Evolutionary conservation across 2,888 invertebrate species (phyloP).

Genomic region (Drosophila helvetica): DNA sequence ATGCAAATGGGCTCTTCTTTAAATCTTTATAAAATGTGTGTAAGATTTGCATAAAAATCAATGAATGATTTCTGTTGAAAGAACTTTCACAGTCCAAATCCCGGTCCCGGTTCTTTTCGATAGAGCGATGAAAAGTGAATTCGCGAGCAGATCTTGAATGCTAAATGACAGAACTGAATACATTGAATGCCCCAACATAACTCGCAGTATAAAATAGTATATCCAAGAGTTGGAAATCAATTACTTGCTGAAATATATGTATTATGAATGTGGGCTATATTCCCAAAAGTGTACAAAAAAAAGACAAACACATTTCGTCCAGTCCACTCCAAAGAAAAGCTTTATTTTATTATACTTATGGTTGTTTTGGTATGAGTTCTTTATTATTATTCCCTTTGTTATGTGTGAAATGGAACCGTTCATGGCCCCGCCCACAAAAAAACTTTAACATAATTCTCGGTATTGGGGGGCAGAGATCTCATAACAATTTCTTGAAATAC

Average conservation of each 20-base stretch:
- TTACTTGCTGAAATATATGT: no score
- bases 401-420: constrained; percentile 15
- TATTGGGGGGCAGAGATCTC: constrained; percentile 23
- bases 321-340: not conserved
- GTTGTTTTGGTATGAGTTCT: constrained; percentile 33
- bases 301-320: not conserved
- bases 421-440: constrained; percentile 24
- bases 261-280: no score
- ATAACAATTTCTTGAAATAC: constrained; percentile 42
- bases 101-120: constrained; percentile 2
- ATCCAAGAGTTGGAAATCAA: no score
- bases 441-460: constrained; percentile 28
- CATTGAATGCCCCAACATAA: not conserved
- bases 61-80: constrained; percentile 26
- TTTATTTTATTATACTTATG: not conserved
- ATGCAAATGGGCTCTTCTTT: constrained; percentile 36
- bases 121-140: constrained; percentile 40
- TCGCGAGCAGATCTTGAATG: not conserved
- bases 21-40: constrained; percentile 24
- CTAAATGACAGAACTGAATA: not conserved
- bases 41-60: constrained; percentile 41
- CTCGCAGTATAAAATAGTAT: not conserved
- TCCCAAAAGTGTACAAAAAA: not conserved
- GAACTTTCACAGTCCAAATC: constrained; percentile 33
- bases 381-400: constrained; percentile 31